Base-by-base conservation (phyloP, 2,113 vertebrate genomes). In the Copsychus sechellarum region DNA sequence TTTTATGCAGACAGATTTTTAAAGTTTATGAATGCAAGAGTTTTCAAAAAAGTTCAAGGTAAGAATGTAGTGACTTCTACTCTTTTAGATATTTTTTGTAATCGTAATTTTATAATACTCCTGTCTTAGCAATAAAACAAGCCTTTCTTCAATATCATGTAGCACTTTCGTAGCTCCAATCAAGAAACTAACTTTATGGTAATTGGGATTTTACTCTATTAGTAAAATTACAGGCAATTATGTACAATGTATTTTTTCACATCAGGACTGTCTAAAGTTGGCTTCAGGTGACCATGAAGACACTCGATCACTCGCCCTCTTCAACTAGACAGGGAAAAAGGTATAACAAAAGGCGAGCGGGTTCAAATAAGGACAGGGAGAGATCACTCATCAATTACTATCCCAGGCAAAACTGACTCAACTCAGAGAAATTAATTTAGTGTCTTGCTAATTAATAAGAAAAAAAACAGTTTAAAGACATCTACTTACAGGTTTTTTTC, bases 1-100 rank as follows among this genome's bases (percentile, higher is more conserved):
- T 99, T 99, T 98, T 99, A 99, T 69, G 99, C 99, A 78, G 99
- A 99, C 93, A 98, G 99, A 96, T 99, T 99, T 98, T 98, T 99
- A 64, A 99, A 99, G 97, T 99, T 99, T 97, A 99, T 99, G 99
- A 99, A 98, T 98, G 98, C 98, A 60, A 98, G 98, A 83, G 99
- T 99, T 95, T 99, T 99, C 98, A 99, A 99, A 97, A 99, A 99
- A 98, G 98, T 98, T 95, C 99, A 99, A 86, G 98, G 99, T 99
- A 98, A 98, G 98, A 97, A 34, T 40, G 14, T 85, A 70, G 33
- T 56, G 13, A 60, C 19, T 77, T 69, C 8, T 42, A 38, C 17
- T 79, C 18, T 51, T 64, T 21, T 19, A 66, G 24, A 6, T 73
- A 70, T n/a, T 76, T 82, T 79, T 74, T 47, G 42, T 84, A 50